Evolutionary conservation across 2,888 invertebrate genomes (phyloP).

Genomic region (Lottia scabra): DNA sequence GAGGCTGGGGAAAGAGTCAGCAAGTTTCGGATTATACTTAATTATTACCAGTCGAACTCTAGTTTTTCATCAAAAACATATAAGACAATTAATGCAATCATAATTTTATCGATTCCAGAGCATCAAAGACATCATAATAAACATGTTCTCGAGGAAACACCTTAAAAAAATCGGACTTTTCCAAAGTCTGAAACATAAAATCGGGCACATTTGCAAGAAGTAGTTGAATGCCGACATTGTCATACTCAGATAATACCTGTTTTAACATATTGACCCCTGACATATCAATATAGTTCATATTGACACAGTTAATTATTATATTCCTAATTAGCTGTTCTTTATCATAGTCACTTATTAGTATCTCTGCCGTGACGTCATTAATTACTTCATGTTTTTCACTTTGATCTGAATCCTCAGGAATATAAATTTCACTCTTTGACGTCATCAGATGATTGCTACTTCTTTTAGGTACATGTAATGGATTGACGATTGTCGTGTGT

Average conservation of each 20-base stretch:
- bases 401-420: background rate
- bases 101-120: conserved; percentile 6
- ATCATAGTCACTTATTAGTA: background rate
- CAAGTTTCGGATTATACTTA: too few species aligned
- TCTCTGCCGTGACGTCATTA: background rate
- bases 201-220: conserved; percentile 46
- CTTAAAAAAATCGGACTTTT: conserved; percentile 43
- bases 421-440: too few species aligned
- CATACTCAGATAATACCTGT: conserved; percentile 38
- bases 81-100: too few species aligned
- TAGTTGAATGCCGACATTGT: conserved; percentile 39
- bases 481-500: conserved; percentile 6
- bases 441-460: background rate
- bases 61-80: too few species aligned
- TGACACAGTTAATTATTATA: conserved; percentile 56
- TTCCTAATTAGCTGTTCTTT: conserved; percentile 10
- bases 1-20: too few species aligned
- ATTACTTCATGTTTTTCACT: background rate
- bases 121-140: conserved; percentile 46
- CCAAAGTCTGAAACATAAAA: conserved; percentile 38
- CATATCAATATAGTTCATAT: conserved; percentile 57
- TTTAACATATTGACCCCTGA: conserved; percentile 52
- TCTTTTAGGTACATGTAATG: background rate
- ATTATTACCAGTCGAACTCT: too few species aligned
- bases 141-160: conserved; percentile 35